A percentile compares a stretch with the other conserved stretches of the same genome.
Conservation (phyloP, 2,888 invertebrate species). For the Epinotia bilunana region DNA sequence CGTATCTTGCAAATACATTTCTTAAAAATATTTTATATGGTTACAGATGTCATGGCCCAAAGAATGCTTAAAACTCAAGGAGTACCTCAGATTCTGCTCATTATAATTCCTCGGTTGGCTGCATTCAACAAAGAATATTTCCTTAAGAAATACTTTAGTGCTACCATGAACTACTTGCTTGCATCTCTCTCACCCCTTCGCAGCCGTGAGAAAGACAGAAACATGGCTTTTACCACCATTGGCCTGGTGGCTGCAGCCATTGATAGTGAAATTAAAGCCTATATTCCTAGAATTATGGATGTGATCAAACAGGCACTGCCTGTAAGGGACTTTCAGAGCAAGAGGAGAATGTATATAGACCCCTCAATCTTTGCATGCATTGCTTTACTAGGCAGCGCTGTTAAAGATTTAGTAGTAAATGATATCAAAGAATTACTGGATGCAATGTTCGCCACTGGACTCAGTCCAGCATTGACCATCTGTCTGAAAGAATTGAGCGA, state of each 20-base stretch:
- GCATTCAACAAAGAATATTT: constrained; percentile 96
- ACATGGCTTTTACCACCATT: constrained; percentile 94
- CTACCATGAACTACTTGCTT: constrained; percentile 91
- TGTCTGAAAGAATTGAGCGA: constrained; percentile 95
- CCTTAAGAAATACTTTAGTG: constrained; percentile 88
- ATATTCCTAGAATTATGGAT: constrained; percentile 94
- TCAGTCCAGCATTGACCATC: constrained; percentile 95
- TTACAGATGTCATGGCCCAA: constrained; percentile 90
- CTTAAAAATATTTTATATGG: constrained; percentile 35
- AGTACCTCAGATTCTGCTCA: constrained; percentile 94
- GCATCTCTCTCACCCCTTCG: constrained; percentile 89
- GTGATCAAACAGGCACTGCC: constrained; percentile 91
- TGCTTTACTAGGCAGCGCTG: constrained; percentile 94
- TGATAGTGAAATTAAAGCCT: constrained; percentile 90
- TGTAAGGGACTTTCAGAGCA: constrained; percentile 89
- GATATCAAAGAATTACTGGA: constrained; percentile 94
- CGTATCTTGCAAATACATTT: background rate
- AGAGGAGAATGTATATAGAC: constrained; percentile 90
- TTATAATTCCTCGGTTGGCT: constrained; percentile 95
- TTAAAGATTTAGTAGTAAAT: constrained; percentile 89
- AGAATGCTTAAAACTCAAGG: constrained; percentile 89
- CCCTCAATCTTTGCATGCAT: constrained; percentile 97
- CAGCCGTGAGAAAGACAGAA: constrained; percentile 93
- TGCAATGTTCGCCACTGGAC: constrained; percentile 95
- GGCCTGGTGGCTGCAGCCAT: constrained; percentile 96